Evolutionary conservation across 2,113 vertebrate species (phyloP), one percentile per base, ranked within the genome.

Genomic region (Gadus chalcogrammus): DNA sequence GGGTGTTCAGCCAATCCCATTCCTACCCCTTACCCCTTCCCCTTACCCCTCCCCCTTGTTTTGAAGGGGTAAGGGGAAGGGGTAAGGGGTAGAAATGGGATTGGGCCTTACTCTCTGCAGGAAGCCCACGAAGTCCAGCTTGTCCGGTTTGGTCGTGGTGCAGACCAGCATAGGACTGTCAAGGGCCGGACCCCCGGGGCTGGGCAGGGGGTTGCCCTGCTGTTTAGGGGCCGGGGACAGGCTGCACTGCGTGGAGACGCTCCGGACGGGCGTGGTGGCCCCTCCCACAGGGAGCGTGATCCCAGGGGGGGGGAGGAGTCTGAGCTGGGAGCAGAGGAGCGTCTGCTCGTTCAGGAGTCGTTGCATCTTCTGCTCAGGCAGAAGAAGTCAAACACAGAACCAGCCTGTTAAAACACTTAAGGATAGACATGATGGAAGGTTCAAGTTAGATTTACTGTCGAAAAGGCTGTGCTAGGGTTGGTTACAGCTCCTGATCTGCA

Each of bases 321-420:
- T 86, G 7, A 93, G 87, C 60, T 93, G 84, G 7, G 90, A 84
- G 80, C 87, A 87, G 28, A 93, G 84, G 68, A 90, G 87, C 62
- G 88, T 87, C 87, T 93, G 89, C 72, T 95, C 93, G 64, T 85
- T 88, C 77, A 91, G 71, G 70, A 95, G 89, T 55, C 90, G 84
- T 75, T 92, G 90, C 88, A 96, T 91, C 82, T 94, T 93, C 93
- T 95, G 58, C 6, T 72, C 59, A 56, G 60, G 61, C 35, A 85
- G 79, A 84, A 8, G 81, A 77, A 86, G 48, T 17, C 5, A 27
- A 55, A 67, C 18, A 15, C 13, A 38, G 5, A 65, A 20, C 1
- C 16, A 8, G 4, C 1, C 24, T 38, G 17, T 71, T 52, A 55
- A 71, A 64, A 7, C 58, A 11, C n/a, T 13, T 15, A 38, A 6